Conservation (phyloP, 2,113 vertebrate species). For the Lophius piscatorius region DNA sequence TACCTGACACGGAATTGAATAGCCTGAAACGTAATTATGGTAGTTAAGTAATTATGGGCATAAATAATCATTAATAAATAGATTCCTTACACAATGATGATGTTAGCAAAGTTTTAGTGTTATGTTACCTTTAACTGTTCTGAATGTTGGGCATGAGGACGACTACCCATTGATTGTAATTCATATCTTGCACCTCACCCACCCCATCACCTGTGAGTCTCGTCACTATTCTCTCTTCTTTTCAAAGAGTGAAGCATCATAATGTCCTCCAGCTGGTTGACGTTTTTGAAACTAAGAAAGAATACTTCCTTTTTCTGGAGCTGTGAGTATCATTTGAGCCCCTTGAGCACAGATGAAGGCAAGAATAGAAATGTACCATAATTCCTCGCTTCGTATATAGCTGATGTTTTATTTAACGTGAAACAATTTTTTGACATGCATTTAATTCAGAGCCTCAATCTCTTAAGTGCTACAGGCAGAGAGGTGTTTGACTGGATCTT, state of each 20-base stretch:
- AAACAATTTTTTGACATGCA: neutral
- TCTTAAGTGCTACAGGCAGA: slow-evolving; percentile 90
- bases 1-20: neutral
- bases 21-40: neutral
- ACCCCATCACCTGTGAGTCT: neutral
- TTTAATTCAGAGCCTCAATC: slow-evolving; percentile 15
- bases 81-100: no score
- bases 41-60: no score
- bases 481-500: slow-evolving; percentile 99
- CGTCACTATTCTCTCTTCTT: slow-evolving; percentile 3
- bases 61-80: no score
- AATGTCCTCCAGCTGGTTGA: slow-evolving; percentile 98
- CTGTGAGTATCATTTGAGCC: slow-evolving; percentile 85
- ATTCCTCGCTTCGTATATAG: neutral
- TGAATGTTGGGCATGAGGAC: neutral
- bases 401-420: slow-evolving; percentile 17
- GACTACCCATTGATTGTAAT: neutral
- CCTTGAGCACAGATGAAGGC: slow-evolving; percentile 12
- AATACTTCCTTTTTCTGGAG: slow-evolving; percentile 98
- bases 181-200: neutral
- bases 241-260: slow-evolving; percentile 94
- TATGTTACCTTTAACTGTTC: neutral
- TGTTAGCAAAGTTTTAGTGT: neutral
- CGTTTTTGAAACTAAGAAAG: slow-evolving; percentile 96
- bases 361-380: neutral